These are phyloP conservation scores for Eonycteris spelaea DNA, from an alignment of 2,113 vertebrate species.

Conservation along the genomic window DNA sequence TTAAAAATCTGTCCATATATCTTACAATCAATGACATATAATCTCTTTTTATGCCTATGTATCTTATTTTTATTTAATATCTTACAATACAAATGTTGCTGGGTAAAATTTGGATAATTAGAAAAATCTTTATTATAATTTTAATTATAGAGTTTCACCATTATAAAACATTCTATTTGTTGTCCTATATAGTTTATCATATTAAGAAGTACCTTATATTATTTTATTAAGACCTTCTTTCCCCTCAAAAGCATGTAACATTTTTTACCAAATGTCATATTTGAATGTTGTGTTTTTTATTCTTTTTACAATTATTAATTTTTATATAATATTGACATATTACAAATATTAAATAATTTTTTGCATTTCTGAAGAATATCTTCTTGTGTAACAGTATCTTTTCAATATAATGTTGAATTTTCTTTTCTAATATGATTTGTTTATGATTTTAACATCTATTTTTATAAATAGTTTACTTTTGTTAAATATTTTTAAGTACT, in stretches of 20 bases:
- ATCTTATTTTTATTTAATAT: neutral
- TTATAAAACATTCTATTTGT: neutral
- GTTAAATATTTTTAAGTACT: neutral
- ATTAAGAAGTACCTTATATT: neutral
- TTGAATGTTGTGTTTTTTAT: neutral
- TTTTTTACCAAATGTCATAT: neutral
- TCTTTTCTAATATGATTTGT: neutral
- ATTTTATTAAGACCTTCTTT: neutral
- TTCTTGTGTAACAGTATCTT: neutral
- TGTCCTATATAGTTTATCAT: neutral
- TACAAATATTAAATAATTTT: neutral
- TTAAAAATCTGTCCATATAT: neutral
- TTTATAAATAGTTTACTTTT: neutral
- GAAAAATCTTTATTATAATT: neutral
- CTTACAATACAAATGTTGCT: neutral
- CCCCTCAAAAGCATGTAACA: neutral
- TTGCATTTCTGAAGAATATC: neutral
- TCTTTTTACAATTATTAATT: neutral
- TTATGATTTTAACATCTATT: neutral
- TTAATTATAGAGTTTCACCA: no score
- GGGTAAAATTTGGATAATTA: neutral
- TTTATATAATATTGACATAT: neutral
- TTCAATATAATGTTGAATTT: neutral
- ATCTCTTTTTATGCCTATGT: neutral
- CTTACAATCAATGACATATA: neutral